Conservation (phyloP, 2,797 vertebrate genomes). For the Karalla daura region DNA sequence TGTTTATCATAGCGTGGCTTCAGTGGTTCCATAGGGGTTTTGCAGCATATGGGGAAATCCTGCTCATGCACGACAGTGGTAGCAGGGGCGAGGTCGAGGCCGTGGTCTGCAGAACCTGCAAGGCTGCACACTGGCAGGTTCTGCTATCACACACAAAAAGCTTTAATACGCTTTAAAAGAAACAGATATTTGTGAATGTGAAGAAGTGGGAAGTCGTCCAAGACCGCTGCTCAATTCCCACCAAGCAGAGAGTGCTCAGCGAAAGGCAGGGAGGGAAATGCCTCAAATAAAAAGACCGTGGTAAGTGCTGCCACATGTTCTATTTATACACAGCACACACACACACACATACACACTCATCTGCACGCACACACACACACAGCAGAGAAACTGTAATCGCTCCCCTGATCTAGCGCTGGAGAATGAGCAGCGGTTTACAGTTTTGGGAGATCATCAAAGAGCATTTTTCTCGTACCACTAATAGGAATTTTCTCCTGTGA, state of each 20-base stretch:
- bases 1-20: constrained; percentile 55
- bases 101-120: constrained; percentile 3
- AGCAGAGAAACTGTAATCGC: constrained; percentile 51
- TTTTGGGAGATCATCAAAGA: constrained; percentile 19
- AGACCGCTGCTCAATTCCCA: constrained; percentile 43
- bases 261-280: constrained; percentile 71
- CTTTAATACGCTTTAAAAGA: constrained; percentile 10
- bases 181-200: constrained; percentile 22
- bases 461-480: constrained; percentile 11
- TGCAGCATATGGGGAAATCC: constrained; percentile 32
- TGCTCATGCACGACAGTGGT: constrained; percentile 38
- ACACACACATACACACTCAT: constrained; percentile 18
- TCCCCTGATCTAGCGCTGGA: constrained; percentile 48
- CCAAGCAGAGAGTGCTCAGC: constrained; percentile 49
- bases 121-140: constrained; percentile 6
- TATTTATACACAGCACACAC: constrained; percentile 66
- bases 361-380: constrained; percentile 12
- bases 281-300: constrained; percentile 67
- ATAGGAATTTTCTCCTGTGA: constrained; percentile 11
- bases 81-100: constrained; percentile 14
- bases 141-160: too few relatives aligned
- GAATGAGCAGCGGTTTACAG: constrained; percentile 42
- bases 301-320: constrained; percentile 84
- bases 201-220: constrained; percentile 63
- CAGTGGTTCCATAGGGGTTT: constrained; percentile 33